These are phyloP conservation scores for Emydoidea blandingii DNA, from an alignment of 2,797 vertebrate genomes.

Conservation along the genomic window DNA sequence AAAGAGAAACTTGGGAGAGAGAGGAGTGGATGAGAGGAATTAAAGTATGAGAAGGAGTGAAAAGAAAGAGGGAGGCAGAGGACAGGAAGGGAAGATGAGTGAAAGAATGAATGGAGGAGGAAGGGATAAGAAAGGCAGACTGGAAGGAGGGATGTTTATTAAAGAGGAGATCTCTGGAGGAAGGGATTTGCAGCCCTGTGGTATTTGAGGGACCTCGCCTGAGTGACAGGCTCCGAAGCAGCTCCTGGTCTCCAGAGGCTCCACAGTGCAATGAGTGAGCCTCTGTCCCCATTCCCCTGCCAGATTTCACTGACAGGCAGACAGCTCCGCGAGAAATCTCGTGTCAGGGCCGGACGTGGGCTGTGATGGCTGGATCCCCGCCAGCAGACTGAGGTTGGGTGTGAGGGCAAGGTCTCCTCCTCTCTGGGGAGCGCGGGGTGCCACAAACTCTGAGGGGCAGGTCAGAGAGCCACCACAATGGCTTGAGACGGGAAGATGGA, in stretches of 20 bases:
- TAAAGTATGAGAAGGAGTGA: background rate
- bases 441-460: fast-evolving
- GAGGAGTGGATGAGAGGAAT: background rate
- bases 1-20: background rate
- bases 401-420: background rate
- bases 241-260: background rate
- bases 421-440: background rate
- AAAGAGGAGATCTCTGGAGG: background rate
- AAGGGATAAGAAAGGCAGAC: background rate
- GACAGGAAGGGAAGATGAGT: background rate
- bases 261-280: background rate
- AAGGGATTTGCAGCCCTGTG: background rate
- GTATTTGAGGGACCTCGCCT: background rate
- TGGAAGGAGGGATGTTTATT: background rate
- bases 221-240: background rate
- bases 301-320: background rate
- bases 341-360: no score
- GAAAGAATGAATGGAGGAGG: background rate
- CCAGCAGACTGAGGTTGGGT: background rate
- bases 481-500: fast-evolving
- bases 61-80: background rate
- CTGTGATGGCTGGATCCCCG: background rate
- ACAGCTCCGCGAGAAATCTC: background rate
- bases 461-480: background rate
- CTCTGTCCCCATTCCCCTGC: background rate